These are phyloP conservation scores for Leptodactylus fuscus DNA, from an alignment of 2,113 vertebrate species.

Conservation along the genomic window DNA sequence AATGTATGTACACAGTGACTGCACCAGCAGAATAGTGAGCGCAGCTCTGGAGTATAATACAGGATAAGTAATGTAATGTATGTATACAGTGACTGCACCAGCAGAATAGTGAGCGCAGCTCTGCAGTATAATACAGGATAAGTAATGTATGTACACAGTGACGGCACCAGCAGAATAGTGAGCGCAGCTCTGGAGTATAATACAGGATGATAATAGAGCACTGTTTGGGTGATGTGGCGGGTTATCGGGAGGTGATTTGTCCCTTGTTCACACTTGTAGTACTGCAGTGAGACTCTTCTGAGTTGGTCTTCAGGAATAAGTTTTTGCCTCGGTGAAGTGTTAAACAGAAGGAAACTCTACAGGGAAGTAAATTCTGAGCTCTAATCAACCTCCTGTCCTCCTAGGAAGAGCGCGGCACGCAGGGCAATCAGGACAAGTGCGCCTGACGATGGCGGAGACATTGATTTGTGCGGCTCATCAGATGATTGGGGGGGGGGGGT, in stretches of 20 bases:
- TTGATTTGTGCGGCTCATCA: conserved; percentile 51
- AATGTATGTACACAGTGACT: too few relatives aligned
- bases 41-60: background rate
- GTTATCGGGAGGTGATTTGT: too few relatives aligned
- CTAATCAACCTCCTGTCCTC: conserved; percentile 54
- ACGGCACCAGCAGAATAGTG: too few relatives aligned
- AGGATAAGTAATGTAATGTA: too few relatives aligned
- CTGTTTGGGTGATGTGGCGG: too few relatives aligned
- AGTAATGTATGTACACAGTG: too few relatives aligned
- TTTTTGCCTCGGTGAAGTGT: conserved; percentile 18
- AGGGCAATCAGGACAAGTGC: conserved; percentile 57
- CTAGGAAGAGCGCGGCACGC: conserved; percentile 4
- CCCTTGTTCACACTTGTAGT: too few relatives aligned
- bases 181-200: too few relatives aligned
- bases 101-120: background rate
- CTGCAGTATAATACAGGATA: background rate
- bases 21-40: background rate
- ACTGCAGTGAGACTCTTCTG: too few relatives aligned
- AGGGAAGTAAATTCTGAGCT: conserved; percentile 18
- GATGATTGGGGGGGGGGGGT: conserved; percentile 20
- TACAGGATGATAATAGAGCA: too few relatives aligned
- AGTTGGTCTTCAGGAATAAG: background rate
- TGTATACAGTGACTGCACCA: too few relatives aligned
- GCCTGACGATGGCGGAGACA: background rate
- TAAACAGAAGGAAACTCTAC: background rate